Conservation (phyloP, 2,113 vertebrate genomes). For the Oreochromis aureus region DNA sequence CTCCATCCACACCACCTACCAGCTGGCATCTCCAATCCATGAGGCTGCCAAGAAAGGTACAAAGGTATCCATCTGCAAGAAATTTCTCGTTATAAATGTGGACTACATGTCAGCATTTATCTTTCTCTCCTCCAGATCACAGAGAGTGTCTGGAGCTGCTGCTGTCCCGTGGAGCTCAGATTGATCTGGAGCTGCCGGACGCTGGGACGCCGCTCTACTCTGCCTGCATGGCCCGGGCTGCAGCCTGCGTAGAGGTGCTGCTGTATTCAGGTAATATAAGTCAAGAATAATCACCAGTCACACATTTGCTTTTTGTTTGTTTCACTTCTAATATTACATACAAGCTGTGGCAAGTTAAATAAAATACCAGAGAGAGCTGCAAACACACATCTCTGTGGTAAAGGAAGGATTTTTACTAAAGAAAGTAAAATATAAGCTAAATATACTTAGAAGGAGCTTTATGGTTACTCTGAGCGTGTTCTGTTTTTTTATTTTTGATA, state of each 20-base stretch:
- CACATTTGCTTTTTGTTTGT: neutral
- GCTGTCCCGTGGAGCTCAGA: conserved; percentile 74
- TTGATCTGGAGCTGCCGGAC: conserved; percentile 77
- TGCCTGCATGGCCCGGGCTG: conserved; percentile 75
- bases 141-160: conserved; percentile 88
- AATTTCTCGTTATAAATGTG: neutral
- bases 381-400: neutral
- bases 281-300: neutral
- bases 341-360: neutral
- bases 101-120: neutral
- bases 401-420: neutral
- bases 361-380: neutral
- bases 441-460: neutral
- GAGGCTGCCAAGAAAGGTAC: conserved; percentile 81
- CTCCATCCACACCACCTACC: conserved; percentile 53
- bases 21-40: conserved; percentile 79
- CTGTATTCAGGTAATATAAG: conserved; percentile 69
- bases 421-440: neutral
- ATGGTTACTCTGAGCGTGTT: neutral
- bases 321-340: neutral
- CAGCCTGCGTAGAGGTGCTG: conserved; percentile 81
- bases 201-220: conserved; percentile 81
- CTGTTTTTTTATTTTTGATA: neutral
- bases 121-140: conserved; percentile 70
- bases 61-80: neutral